These are phyloP conservation scores for Stegodyphus mimosarum DNA, from an alignment of 1,140 invertebrate genomes.

Conservation along the genomic window DNA sequence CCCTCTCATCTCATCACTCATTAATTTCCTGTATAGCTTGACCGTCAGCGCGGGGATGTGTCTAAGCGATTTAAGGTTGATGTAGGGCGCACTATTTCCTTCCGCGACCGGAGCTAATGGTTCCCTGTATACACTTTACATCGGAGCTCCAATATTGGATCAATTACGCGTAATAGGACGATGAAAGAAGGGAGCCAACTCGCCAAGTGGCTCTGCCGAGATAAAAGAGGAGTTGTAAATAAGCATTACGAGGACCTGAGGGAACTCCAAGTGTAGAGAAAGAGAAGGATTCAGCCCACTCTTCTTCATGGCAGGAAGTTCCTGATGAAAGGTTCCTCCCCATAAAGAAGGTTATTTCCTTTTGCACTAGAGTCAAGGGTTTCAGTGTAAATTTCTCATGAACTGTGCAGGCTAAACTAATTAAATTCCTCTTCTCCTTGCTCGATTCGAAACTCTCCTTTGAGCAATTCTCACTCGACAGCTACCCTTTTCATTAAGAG, in stretches of 20 bases:
- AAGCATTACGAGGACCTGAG: constrained; percentile 11
- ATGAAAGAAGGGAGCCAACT: constrained; percentile 10
- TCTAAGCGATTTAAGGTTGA: constrained; percentile 44
- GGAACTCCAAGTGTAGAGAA: neutral
- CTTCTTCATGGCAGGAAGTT: neutral
- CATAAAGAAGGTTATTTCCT: constrained; percentile 1
- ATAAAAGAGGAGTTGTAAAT: constrained; percentile 43
- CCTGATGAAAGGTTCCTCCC: neutral
- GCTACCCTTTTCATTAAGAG: too few relatives aligned
- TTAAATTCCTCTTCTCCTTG: neutral
- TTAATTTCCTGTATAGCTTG: constrained; percentile 47
- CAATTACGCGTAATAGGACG: constrained; percentile 49
- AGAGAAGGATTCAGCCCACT: neutral
- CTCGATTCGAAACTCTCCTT: too few relatives aligned
- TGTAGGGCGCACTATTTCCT: constrained; percentile 5
- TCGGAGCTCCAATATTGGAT: constrained; percentile 24
- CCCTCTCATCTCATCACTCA: constrained; percentile 40
- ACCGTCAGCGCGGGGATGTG: constrained; percentile 20
- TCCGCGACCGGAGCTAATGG: neutral
- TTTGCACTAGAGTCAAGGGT: neutral
- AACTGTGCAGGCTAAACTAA: neutral
- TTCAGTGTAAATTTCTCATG: neutral
- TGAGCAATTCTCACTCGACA: too few relatives aligned
- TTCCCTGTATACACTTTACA: constrained; percentile 32
- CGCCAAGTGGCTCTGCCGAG: neutral